Base-by-base conservation (phyloP, 1,140 invertebrate genomes). In the Dufourea novaeangliae region DNA sequence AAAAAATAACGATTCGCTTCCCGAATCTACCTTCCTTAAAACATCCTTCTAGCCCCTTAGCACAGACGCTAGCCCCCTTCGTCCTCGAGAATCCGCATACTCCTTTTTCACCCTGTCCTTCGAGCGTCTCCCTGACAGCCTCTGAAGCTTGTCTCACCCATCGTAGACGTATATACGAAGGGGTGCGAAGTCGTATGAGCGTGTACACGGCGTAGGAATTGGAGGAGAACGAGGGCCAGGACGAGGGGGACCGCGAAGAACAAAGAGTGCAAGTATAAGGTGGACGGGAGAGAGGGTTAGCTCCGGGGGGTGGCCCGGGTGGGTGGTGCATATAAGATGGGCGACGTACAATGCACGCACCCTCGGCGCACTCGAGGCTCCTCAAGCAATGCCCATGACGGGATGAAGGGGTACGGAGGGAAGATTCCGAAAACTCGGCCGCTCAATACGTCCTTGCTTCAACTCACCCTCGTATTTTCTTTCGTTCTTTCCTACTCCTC, bases 321-420 rank as follows among this genome's bases (percentile, higher is more conserved):
- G 88, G 87, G 79, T 85, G 87, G 85, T 89, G 88, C 88, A 90
- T 90, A 90, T 90, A 90, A 90, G 88, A 90, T 90, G 88, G 88
- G 83, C 75, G 74, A 83, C 83, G 86, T 88, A 89, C 88, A 90
- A 90, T 90, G 88, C 86, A 90, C 84, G 86, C 87, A 88, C 87
- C 87, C 87, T 85, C 87, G 81, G 66, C 77, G 79, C 79, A 88
- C 88, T 89, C 87, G 82, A 89, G 81, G 79, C 86, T 89, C 83
- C 88, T 90, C 88, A 89, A 89, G 88, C 82, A 88, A 88, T 87
- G 84, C 68, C 73, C 81, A 78, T 68, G 78, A 80, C 78, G 86
- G 80, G 73, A 79, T 41, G 70, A 67, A 76, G 82, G n/a, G 78
- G 46, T 56, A 85, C 78, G 61, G 81, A 82, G 85, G 86, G 79